Evolutionary conservation across 2,797 vertebrate genomes (phyloP), one percentile per base, ranked within the genome.

Genomic region (Chanos chanos): DNA sequence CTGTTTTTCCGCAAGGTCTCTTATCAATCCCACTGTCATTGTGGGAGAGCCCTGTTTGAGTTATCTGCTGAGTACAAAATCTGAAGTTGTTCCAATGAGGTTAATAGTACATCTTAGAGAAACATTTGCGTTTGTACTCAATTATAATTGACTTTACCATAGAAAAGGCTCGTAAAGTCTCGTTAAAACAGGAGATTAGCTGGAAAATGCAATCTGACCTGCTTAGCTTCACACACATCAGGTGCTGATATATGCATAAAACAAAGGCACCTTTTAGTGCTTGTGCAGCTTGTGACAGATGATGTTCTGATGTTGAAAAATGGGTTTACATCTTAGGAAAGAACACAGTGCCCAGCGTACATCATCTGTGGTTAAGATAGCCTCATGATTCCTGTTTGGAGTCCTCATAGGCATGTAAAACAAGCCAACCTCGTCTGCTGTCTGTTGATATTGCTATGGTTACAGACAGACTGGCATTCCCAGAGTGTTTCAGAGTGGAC

Each of bases 391-490:
- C n/a, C n/a, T n/a, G n/a, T n/a, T n/a, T n/a, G n/a, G n/a, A n/a
- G n/a, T n/a, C n/a, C n/a, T 16, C 18, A 4, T 43, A 15, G 25
- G 34, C 51, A 25, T 13, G 8, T 39, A 22, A 49, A 21, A 16
- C 33, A 2, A 10, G 25, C 16, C 22, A 72, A 39, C 31, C 36
- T 58, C 5, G 43, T 62, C 52, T 70, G 36, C 28, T 61, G 47
- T 49, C 22, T 64, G 43, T 69, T 64, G 44, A 51, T 33, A 53
- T 71, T 28, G 12, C 64, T 25, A 65, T 74, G 61, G 56, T 61
- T 58, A 68, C 68, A 68, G 72, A 64, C 72, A 39, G 27, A 52
- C 45, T 62, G 28, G 19, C 62, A 45, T 79, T 75, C 65, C 67
- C 44, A 8, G 53, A 61, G 48, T 39, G n/a, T 59, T 52, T 67